Percentiles rank a stretch among this genome's conserved stretches.
Evolutionary conservation across 2,113 vertebrate species (phyloP).

Genomic region (Psephotus haematonotus): DNA sequence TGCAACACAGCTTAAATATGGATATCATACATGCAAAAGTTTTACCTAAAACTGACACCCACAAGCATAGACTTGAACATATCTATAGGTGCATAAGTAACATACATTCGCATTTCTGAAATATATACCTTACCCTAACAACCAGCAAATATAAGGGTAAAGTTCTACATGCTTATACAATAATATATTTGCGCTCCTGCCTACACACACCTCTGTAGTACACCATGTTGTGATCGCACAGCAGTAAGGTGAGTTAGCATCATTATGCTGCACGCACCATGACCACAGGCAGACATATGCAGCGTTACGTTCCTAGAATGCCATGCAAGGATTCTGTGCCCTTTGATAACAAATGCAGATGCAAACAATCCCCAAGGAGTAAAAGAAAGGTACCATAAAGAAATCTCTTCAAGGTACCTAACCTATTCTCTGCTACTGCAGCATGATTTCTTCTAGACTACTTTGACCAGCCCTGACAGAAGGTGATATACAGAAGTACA

Average conservation of each 20-base stretch:
- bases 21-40: background rate
- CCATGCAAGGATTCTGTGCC: background rate
- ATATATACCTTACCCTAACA: background rate
- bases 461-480: background rate
- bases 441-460: background rate
- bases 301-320: background rate
- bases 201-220: background rate
- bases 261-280: background rate
- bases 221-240: background rate
- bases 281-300: background rate
- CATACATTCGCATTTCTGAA: background rate
- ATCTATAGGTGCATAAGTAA: background rate
- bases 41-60: background rate
- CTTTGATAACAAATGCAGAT: background rate
- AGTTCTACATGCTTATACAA: background rate
- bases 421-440: background rate
- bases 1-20: background rate
- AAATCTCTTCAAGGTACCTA: background rate
- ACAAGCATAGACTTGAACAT: background rate
- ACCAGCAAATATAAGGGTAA: background rate
- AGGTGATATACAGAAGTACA: background rate
- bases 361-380: background rate
- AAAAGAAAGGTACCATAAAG: background rate
- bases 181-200: background rate
- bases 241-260: background rate